phyloP scores from a whole-genome alignment of 1,140 invertebrate genomes.

The Hetaerina americana region DNA sequence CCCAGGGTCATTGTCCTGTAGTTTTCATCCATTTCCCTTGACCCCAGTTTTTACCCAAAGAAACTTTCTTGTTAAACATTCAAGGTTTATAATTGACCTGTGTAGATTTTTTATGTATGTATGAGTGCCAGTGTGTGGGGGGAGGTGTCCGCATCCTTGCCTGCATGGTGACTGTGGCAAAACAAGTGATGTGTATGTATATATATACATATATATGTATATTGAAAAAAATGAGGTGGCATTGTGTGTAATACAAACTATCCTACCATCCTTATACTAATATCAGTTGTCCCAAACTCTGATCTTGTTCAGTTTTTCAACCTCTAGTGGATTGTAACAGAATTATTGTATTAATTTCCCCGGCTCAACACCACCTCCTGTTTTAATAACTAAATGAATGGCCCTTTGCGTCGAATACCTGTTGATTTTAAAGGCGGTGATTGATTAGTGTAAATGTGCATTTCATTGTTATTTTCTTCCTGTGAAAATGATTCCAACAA shows the following conservation, averaged over 20 bases:
- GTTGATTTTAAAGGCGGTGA: background rate
- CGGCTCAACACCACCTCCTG: too few species aligned
- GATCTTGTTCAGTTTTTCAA: too few species aligned
- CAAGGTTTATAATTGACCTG: background rate
- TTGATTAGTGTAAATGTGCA: background rate
- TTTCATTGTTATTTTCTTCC: background rate
- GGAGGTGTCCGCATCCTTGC: background rate
- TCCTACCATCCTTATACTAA: background rate
- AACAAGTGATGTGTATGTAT: background rate
- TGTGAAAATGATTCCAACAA: background rate
- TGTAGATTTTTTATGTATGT: constrained; percentile 1
- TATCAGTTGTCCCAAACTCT: background rate
- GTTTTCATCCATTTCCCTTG: background rate
- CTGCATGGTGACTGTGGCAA: background rate
- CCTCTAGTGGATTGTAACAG: too few species aligned
- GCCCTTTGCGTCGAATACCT: too few species aligned
- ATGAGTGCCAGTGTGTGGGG: background rate
- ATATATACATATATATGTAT: background rate
- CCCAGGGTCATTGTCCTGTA: background rate
- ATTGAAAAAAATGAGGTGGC: background rate
- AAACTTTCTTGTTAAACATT: background rate
- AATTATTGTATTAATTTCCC: too few species aligned
- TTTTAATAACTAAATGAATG: too few species aligned
- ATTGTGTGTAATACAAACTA: background rate
- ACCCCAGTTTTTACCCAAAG: background rate